phyloP scores from a whole-genome alignment of 2,113 vertebrate species.

The Ptilonorhynchus violaceus region DNA sequence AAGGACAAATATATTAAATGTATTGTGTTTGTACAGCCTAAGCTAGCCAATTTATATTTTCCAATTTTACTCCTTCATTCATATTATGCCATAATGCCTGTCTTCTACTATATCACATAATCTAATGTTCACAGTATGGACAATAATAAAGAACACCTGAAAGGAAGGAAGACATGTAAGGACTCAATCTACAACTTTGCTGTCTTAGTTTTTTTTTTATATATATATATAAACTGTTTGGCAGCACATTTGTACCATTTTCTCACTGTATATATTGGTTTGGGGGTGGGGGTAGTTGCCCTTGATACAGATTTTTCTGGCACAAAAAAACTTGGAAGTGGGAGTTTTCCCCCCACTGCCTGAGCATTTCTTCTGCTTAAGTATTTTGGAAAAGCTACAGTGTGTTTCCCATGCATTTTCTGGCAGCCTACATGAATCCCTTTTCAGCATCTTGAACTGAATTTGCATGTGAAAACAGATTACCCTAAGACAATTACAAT shows the following conservation, averaged over 20 bases:
- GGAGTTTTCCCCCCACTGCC: background rate
- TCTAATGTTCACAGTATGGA: background rate
- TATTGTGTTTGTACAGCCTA: background rate
- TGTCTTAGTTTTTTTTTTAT: background rate
- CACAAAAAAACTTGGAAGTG: background rate
- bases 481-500: slow-evolving; percentile 22
- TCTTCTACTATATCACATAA: background rate
- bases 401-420: slow-evolving; percentile 43
- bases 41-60: background rate
- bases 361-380: slow-evolving; percentile 15
- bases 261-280: background rate
- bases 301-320: background rate
- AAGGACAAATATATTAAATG: background rate
- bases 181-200: background rate
- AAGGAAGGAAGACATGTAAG: background rate
- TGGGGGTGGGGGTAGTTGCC: background rate
- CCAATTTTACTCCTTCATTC: background rate
- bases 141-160: background rate
- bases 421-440: slow-evolving; percentile 11
- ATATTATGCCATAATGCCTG: background rate
- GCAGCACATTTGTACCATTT: background rate
- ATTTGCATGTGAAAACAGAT: slow-evolving; percentile 57
- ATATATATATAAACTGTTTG: background rate
- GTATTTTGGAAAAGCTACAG: background rate
- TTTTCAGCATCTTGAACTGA: slow-evolving; percentile 9